Percentiles rank a stretch among this genome's conserved stretches.
Conservation (phyloP, 2,888 invertebrate genomes). For the Ennomos quercinarius region DNA sequence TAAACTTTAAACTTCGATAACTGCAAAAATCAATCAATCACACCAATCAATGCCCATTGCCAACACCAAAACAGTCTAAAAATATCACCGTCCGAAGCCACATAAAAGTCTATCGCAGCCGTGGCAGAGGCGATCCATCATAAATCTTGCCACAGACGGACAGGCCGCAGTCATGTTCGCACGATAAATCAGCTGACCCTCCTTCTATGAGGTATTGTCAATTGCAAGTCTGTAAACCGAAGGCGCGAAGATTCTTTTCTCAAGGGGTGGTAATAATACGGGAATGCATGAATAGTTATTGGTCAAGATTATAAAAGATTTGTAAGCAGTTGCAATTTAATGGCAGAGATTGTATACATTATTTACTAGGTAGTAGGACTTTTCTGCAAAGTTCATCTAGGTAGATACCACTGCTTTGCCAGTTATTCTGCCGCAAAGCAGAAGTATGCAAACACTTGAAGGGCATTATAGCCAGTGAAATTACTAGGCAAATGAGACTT, state of each 20-base stretch:
- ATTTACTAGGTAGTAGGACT: too few relatives aligned
- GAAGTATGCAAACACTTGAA: too few relatives aligned
- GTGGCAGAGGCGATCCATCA: conserved; percentile 58
- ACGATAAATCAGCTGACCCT: conserved; percentile 73
- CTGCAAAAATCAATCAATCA: conserved; percentile 8
- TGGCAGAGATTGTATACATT: too few relatives aligned
- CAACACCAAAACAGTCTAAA: conserved; percentile 18
- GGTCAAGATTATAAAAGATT: too few relatives aligned
- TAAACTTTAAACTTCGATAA: too few relatives aligned
- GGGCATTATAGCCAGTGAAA: too few relatives aligned
- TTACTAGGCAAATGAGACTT: too few relatives aligned
- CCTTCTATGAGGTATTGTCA: conserved; percentile 31
- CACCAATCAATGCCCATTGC: conserved; percentile 1
- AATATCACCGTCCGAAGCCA: conserved; percentile 39
- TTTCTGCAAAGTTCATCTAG: too few relatives aligned
- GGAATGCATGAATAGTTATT: too few relatives aligned
- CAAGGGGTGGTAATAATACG: conserved; percentile 12
- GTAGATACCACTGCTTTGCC: too few relatives aligned
- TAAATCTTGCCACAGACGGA: conserved; percentile 54
- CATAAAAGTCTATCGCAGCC: conserved; percentile 42
- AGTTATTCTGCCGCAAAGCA: too few relatives aligned
- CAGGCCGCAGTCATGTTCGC: conserved; percentile 69
- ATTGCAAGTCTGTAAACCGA: conserved; percentile 7
- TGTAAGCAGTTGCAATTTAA: too few relatives aligned
- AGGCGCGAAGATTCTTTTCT: conserved; percentile 24